These are phyloP conservation scores for Helarctos malayanus DNA, from an alignment of 2,797 vertebrate genomes.

Conservation along the genomic window DNA sequence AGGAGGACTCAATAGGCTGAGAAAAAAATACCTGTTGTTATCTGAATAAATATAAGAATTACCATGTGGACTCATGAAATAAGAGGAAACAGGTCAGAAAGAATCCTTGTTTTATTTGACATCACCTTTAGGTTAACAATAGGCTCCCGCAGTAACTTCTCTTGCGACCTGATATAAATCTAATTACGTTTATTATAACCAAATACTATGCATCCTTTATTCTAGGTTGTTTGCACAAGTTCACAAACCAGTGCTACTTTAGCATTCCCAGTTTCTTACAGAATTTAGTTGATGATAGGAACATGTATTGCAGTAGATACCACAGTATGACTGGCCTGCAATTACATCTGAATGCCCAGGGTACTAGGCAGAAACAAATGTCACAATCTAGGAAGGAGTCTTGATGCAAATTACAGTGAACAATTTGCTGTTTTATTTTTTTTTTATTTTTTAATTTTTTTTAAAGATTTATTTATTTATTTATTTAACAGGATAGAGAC, in stretches of 20 bases:
- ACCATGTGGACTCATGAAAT: background rate
- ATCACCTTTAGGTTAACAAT: conserved; percentile 43
- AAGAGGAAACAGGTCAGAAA: conserved; percentile 19
- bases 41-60: conserved; percentile 17
- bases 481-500: too few relatives aligned
- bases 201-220: conserved; percentile 4
- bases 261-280: background rate
- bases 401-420: background rate
- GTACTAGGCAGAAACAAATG: conserved; percentile 2
- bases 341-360: background rate
- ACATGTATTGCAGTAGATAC: background rate
- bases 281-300: background rate
- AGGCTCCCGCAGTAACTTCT: background rate
- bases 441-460: too few relatives aligned
- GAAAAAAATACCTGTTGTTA: conserved; percentile 27
- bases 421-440: background rate
- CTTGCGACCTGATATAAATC: background rate
- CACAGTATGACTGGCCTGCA: background rate
- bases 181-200: background rate
- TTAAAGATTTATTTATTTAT: too few relatives aligned
- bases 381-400: background rate
- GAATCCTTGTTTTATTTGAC: background rate
- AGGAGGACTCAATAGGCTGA: background rate
- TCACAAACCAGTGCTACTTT: background rate
- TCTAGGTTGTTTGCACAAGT: background rate